Evolutionary conservation across 1,140 invertebrate species (phyloP), one percentile per base, ranked within the genome.

Genomic region (Drosophila insularis): DNA sequence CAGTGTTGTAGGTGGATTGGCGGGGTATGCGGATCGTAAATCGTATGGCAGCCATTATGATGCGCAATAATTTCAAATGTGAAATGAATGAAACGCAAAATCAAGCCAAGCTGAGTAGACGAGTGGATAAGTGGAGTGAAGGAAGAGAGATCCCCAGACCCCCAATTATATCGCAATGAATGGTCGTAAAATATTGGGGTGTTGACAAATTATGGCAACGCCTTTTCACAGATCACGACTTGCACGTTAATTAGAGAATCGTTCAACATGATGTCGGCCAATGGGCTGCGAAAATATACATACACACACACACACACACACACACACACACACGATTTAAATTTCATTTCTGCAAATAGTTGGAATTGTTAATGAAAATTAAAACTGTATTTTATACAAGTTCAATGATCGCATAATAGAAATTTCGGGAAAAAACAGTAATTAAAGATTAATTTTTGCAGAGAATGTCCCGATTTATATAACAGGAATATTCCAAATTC

Each of bases 201-300:
- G 87, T 90, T 90, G 87, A 90, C 87, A 90, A 90, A 90, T 90
- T 90, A 90, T 90, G 87, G 87, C 74, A 90, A 90, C 87, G 87
- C 87, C 87, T 90, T 89, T 75, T 68, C 37, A 21, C 39, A 31
- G 46, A 89, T 81, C 79, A 73, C 68, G 81, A 68, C 79, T 66
- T 76, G 81, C 65, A 87, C 65, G 60, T 86, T 82, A 86, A 86
- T 72, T 56, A 76, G 82, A 37, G 82, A 37, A 53, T n/a, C 17
- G 39, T 50, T 50, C 17, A 50, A 50, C 8, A 10, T 21, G 19
- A 7, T 19, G 7, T 17, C 6, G 54, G 7, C 54, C 27, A 35
- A 56, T 56, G 27, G 43, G 43, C 8, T 17, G 43, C 5, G 17
- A 46, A 46, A 46, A 19, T 46, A 19, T 46, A 46, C 43, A 21